Conservation (phyloP, 2,797 vertebrate species). For the Tympanoctomys barrerae region DNA sequence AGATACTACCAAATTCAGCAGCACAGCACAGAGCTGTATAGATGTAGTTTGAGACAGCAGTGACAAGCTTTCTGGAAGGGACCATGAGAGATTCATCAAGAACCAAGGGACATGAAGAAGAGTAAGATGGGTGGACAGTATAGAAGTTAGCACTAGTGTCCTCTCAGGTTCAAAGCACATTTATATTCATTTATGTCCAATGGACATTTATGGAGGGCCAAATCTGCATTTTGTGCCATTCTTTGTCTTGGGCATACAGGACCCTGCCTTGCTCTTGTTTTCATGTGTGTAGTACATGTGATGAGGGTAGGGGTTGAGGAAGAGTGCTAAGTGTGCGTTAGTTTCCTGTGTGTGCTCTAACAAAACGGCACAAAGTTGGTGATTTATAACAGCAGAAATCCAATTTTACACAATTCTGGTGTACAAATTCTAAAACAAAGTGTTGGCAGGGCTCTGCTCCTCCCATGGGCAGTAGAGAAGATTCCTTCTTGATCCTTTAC, state of each 20-base stretch:
- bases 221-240: not conserved
- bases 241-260: not conserved
- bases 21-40: not conserved
- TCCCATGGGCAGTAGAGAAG: not conserved
- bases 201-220: not conserved
- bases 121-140: not conserved
- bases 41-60: not conserved
- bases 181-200: not conserved
- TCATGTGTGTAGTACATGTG: not conserved
- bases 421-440: not conserved
- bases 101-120: constrained; percentile 4
- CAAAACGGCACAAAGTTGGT: not conserved
- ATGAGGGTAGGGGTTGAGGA: not conserved
- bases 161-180: not conserved
- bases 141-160: not conserved
- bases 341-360: not conserved
- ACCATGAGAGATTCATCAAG: not conserved
- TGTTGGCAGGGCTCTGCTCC: no score
- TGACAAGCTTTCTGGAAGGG: not conserved
- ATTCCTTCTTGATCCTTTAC: not conserved
- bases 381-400: constrained; percentile 8
- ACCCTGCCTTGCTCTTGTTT: not conserved
- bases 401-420: not conserved
- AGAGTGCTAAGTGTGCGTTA: not conserved
- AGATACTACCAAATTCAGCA: not conserved